phyloP scores from a whole-genome alignment of 2,888 invertebrate genomes.

The Piscicola geometra region DNA sequence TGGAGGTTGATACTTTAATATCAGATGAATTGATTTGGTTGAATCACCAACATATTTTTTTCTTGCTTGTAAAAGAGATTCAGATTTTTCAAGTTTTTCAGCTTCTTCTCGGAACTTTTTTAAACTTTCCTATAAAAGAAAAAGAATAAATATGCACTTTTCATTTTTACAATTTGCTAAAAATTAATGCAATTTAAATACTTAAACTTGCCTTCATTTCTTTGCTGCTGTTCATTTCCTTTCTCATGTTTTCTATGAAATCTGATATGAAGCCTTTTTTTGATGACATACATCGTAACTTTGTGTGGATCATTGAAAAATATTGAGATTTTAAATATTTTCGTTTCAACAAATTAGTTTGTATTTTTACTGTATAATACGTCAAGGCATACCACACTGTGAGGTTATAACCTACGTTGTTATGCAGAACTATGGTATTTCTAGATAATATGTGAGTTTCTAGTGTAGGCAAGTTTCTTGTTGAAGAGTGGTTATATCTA shows the following conservation, averaged over 20 bases:
- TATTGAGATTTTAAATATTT: too few species aligned
- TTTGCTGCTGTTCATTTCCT: slow-evolving; percentile 91
- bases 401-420: background rate
- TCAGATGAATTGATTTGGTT: too few species aligned
- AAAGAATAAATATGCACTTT: too few species aligned
- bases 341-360: too few species aligned
- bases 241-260: slow-evolving; percentile 82
- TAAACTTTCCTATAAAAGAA: slow-evolving; percentile 67
- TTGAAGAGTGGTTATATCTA: background rate
- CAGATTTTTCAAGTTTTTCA: slow-evolving; percentile 92
- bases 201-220: slow-evolving; percentile 76
- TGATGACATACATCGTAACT: slow-evolving; percentile 38
- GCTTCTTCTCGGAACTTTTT: slow-evolving; percentile 93
- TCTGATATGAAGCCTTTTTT: slow-evolving; percentile 69
- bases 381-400: slow-evolving; percentile 6
- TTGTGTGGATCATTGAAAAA: too few species aligned
- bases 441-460: background rate
- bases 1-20: too few species aligned
- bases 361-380: too few species aligned
- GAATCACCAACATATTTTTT: slow-evolving; percentile 60
- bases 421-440: background rate
- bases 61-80: slow-evolving; percentile 83
- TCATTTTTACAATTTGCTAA: background rate
- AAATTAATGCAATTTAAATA: background rate
- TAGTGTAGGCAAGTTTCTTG: background rate